Evolutionary conservation across 2,797 vertebrate genomes (phyloP), one percentile per base, ranked within the genome.

Genomic region (Echiichthys vipera): DNA sequence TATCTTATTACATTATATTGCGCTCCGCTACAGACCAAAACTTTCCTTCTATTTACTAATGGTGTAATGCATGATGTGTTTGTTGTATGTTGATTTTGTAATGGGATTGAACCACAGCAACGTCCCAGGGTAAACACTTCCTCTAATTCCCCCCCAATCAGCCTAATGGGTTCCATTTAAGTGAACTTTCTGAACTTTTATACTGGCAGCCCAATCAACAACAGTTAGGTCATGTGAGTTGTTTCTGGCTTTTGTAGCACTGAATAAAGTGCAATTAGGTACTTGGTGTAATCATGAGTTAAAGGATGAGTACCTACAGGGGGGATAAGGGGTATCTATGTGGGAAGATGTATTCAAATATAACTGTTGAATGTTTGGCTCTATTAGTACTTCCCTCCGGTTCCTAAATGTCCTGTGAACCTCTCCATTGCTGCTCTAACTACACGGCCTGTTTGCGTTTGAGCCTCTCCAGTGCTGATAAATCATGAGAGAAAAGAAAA

Each of bases 151-250:
- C 29, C 73, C n/a, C 51, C 40, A 75, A 70, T 78, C 82, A 72
- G 18, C 13, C 66, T 73, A 51, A 80, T 84, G 68, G 32, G 20
- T 69, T 73, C 36, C 55, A 50, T 80, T 77, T n/a, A 57, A 58
- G 14, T 70, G 34, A 50, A 43, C 36, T 72, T 59, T 69, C 22
- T 65, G 55, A 53, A 43, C 3, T 66, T 29, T 32, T 30, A 34
- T 51, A 51, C 65, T 43, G 4, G 27, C 34, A 63, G 57, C 56
- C 22, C 24, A 27, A 43, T 71, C 40, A 53, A 67, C 49, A 65
- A 25, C 71, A 45, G 75, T 63, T 72, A 69, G 47, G 58, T 39
- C 51, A 43, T 49, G 50, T 20, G 36, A 67, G 29, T 63, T 69
- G 62, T 65, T 73, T 53, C 43, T 71, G 8, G 29, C 40, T 56